A percentile compares a stretch with the other conserved stretches of the same genome.
Conservation (phyloP, 2,797 vertebrate genomes). For the Acanthurus leucopareius region DNA sequence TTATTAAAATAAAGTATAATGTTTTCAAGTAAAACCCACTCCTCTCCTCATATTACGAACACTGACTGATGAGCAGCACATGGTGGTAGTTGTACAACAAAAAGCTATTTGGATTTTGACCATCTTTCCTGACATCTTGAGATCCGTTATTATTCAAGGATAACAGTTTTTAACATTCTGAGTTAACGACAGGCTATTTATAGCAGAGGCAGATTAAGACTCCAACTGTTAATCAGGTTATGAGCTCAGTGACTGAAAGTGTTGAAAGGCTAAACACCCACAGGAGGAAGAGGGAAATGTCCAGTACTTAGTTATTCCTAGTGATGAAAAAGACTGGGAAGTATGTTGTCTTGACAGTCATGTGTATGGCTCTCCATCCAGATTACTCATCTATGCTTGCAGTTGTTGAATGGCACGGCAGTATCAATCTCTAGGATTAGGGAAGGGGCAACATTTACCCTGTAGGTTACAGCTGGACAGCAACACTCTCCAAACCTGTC, state of each 20-base stretch:
- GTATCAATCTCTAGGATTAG: constrained; percentile 1
- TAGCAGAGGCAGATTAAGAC: constrained; percentile 63
- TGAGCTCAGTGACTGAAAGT: constrained; percentile 64
- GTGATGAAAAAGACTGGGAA: background rate
- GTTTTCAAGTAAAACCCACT: background rate
- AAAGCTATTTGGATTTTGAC: background rate
- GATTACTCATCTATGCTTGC: constrained; percentile 31
- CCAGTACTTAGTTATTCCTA: background rate
- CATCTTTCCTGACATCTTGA: background rate
- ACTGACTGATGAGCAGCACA: background rate
- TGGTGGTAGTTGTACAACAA: background rate
- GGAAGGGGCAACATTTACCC: constrained; percentile 39
- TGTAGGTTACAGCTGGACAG: constrained; percentile 50
- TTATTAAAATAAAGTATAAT: background rate
- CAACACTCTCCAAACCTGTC: constrained; percentile 38
- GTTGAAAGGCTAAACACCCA: constrained; percentile 30
- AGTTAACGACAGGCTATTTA: constrained; percentile 62
- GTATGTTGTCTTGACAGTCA: constrained; percentile 16
- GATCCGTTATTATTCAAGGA: constrained; percentile 5
- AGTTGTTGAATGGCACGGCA: constrained; percentile 38
- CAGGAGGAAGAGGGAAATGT: background rate
- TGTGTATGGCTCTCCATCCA: constrained; percentile 16
- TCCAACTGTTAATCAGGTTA: constrained; percentile 78
- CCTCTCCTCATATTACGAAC: background rate
- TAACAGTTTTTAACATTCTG: constrained; percentile 10